Percentiles rank a stretch among this genome's conserved stretches.
phyloP scores from a whole-genome alignment of 2,888 invertebrate species.

The Azorinus chamasolen region DNA sequence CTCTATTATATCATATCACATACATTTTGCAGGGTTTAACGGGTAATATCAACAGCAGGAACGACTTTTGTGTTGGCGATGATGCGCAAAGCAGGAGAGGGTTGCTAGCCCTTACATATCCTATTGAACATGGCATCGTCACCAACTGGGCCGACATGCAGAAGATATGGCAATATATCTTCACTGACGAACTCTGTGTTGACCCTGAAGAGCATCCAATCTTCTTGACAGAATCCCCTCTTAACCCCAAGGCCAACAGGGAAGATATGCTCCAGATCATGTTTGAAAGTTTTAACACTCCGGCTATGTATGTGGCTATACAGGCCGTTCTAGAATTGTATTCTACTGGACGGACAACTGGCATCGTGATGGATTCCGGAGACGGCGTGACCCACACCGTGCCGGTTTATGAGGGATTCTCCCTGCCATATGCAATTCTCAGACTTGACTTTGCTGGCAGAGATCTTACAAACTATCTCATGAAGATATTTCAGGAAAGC shows the following conservation, averaged over 20 bases:
- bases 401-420: conserved; percentile 89
- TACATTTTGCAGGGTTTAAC: too few species aligned
- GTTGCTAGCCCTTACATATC: conserved; percentile 83
- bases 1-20: too few species aligned
- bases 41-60: too few species aligned
- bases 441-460: conserved; percentile 43
- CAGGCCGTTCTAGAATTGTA: conserved; percentile 96
- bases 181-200: conserved; percentile 90
- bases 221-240: conserved; percentile 92
- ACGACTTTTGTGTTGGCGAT: conserved; percentile 76
- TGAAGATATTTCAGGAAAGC: conserved; percentile 81
- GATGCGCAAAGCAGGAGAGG: conserved; percentile 83
- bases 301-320: conserved; percentile 96
- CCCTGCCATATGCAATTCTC: conserved; percentile 83
- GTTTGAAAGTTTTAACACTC: conserved; percentile 91
- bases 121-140: conserved; percentile 83
- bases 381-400: conserved; percentile 97
- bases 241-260: conserved; percentile 97
- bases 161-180: conserved; percentile 83
- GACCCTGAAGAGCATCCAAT: conserved; percentile 98
- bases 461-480: conserved; percentile 87
- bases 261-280: conserved; percentile 93
- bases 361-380: conserved; percentile 96
- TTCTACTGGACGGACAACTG: conserved; percentile 97
- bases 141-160: conserved; percentile 85